Conservation (phyloP, 2,888 invertebrate species). For the Osmoderma eremita region DNA sequence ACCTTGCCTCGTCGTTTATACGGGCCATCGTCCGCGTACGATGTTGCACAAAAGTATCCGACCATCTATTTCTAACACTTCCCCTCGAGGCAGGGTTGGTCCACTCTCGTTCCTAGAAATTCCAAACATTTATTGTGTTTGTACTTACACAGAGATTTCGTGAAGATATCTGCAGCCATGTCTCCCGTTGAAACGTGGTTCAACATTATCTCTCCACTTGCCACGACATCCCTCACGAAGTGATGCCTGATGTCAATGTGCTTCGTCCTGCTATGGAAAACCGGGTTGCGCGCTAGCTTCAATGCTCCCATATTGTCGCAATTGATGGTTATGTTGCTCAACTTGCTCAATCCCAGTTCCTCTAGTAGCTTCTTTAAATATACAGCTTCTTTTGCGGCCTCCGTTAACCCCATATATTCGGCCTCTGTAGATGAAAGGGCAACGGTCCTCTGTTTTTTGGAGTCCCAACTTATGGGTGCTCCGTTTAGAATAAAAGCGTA, state of each 20-base stretch:
- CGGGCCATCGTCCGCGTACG: too few relatives aligned
- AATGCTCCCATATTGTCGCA: constrained; percentile 39
- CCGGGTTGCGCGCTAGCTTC: constrained; percentile 39
- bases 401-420: constrained; percentile 43
- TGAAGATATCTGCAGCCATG: constrained; percentile 40
- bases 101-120: not conserved
- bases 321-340: too few relatives aligned
- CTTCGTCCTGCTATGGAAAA: constrained; percentile 41
- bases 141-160: constrained; percentile 26
- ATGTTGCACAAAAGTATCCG: too few relatives aligned
- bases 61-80: too few relatives aligned
- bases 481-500: constrained; percentile 34
- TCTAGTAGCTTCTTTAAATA: not conserved
- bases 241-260: constrained; percentile 43
- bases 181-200: constrained; percentile 27
- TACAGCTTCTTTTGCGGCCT: constrained; percentile 25
- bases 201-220: constrained; percentile 19
- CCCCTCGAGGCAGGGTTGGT: constrained; percentile 10
- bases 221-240: constrained; percentile 26
- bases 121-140: constrained; percentile 18
- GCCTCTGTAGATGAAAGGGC: too few relatives aligned
- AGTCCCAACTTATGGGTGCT: constrained; percentile 14
- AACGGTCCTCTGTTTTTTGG: constrained; percentile 30
- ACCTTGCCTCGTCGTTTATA: too few relatives aligned
- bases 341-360: too few relatives aligned